Percentiles rank a stretch among this genome's conserved stretches.
Conservation (phyloP, 2,113 vertebrate genomes). For the Seriola dumerili region DNA sequence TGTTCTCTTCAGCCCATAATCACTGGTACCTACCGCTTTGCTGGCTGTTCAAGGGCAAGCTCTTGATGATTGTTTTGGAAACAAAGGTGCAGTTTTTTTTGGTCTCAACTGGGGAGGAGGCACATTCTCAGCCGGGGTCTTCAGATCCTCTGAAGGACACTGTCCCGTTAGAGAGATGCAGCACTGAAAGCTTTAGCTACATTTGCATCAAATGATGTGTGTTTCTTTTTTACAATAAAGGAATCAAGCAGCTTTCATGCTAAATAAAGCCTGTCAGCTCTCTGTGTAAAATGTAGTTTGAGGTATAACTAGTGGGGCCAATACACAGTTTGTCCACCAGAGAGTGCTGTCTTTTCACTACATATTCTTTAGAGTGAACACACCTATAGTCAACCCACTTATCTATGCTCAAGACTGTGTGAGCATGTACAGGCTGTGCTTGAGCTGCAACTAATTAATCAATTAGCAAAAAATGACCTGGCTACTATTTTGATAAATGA, state of each 20-base stretch:
- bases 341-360: neutral
- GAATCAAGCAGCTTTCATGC: neutral
- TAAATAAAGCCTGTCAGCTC: neutral
- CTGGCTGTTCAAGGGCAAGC: neutral
- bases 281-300: no score
- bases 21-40: neutral
- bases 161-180: neutral
- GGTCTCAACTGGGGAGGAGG: neutral
- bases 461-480: neutral
- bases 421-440: neutral
- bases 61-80: neutral
- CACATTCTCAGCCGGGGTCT: no score
- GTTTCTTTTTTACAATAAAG: neutral
- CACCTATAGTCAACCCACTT: neutral
- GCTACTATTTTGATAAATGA: neutral
- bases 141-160: neutral
- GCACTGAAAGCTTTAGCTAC: neutral
- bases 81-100: neutral
- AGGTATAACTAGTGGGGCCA: neutral
- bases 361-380: neutral
- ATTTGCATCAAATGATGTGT: neutral
- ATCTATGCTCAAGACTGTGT: neutral
- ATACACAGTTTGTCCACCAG: constrained; percentile 2
- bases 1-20: no score
- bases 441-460: neutral